A percentile compares a stretch with the other conserved stretches of the same genome.
phyloP scores from a whole-genome alignment of 2,888 invertebrate species.

The Dione vanillae region DNA sequence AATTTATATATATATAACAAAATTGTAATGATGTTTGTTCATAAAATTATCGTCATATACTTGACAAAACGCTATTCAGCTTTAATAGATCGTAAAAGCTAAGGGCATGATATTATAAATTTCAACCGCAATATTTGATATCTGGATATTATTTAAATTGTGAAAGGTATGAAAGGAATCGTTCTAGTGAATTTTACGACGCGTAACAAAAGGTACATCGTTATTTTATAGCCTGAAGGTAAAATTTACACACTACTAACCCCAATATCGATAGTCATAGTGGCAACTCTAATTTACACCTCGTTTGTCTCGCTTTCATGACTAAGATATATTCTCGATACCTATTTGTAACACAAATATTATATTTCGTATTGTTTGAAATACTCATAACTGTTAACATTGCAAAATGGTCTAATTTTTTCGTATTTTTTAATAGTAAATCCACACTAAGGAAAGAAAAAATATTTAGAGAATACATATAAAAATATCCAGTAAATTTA shows the following conservation, averaged over 20 bases:
- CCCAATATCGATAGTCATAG: constrained; percentile 53
- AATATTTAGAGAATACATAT: too few relatives aligned
- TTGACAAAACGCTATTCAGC: background rate
- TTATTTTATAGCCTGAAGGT: constrained; percentile 61
- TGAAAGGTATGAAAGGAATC: constrained; percentile 50
- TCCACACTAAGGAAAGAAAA: too few relatives aligned
- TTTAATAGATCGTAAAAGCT: background rate
- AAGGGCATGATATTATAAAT: background rate
- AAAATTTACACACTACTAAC: constrained; percentile 69
- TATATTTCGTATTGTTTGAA: background rate
- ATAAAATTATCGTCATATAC: constrained; percentile 12
- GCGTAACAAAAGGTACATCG: constrained; percentile 64
- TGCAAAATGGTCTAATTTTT: too few relatives aligned
- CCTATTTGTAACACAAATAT: background rate
- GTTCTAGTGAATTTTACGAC: constrained; percentile 64
- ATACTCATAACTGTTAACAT: too few relatives aligned
- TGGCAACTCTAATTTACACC: constrained; percentile 30
- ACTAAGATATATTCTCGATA: constrained; percentile 1
- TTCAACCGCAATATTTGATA: background rate
- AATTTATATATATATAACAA: constrained; percentile 37
- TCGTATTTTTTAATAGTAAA: too few relatives aligned
- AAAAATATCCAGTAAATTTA: too few relatives aligned
- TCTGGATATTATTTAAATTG: constrained; percentile 14
- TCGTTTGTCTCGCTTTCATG: constrained; percentile 6
- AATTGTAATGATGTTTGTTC: constrained; percentile 23